Conservation (phyloP, 1,140 invertebrate genomes). For the Pseudomyrmex gracilis region DNA sequence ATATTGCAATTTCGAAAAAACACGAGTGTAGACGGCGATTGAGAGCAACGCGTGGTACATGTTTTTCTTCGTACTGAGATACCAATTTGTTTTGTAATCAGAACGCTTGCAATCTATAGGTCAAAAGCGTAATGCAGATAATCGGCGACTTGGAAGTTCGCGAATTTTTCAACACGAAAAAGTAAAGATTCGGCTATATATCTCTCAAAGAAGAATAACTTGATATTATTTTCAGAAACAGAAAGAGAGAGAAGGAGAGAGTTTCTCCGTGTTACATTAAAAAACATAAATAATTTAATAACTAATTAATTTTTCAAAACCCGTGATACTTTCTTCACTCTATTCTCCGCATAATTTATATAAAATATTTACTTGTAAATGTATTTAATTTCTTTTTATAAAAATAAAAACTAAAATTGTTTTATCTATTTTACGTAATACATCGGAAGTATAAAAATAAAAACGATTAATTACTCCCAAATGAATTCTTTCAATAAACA, state of each 20-base stretch:
- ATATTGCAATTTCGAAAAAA: conserved; percentile 9
- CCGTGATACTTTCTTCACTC: no score
- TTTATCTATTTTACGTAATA: no score
- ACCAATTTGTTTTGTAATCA: conserved; percentile 61
- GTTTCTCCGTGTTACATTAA: neutral
- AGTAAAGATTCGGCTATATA: conserved; percentile 11
- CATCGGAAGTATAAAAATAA: no score
- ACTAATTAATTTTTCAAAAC: no score
- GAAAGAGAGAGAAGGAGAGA: neutral
- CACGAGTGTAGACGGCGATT: neutral
- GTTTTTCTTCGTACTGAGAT: conserved; percentile 16
- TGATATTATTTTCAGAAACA: conserved; percentile 1
- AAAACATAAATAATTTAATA: neutral
- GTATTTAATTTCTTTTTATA: no score
- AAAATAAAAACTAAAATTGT: no score
- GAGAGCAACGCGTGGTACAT: neutral
- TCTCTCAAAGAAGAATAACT: neutral
- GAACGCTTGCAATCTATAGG: conserved; percentile 50
- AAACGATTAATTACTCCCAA: no score
- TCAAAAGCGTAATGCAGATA: conserved; percentile 52
- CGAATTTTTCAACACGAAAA: conserved; percentile 40
- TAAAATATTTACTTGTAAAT: no score
- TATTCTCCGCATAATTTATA: no score
- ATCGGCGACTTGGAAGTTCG: conserved; percentile 18
- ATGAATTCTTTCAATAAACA: no score